Evolutionary conservation across 2,113 vertebrate species (phyloP), one percentile per base, ranked within the genome.

Genomic region (Haemorhous mexicanus): DNA sequence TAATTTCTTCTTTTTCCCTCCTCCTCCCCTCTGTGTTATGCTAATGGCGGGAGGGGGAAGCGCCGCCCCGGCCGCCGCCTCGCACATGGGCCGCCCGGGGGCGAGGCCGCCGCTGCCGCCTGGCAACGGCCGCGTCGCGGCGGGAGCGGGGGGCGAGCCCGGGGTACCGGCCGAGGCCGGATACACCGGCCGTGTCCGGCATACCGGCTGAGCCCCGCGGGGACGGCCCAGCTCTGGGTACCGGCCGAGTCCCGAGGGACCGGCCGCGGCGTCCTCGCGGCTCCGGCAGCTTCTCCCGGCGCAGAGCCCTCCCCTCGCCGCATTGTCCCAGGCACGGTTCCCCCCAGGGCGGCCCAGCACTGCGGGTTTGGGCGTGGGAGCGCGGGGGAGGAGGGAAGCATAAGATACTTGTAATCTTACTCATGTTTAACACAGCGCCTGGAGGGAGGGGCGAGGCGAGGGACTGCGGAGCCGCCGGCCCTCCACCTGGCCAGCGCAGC

Each of bases 11-110:
- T 44, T 11, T 49, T 50, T 44, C 16, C 5, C 14, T 37, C n/a
- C 83, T 49, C 64, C 37, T 62, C 35, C 43, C 10, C 18, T 72
- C 49, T 53, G 30, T 76, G 74, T 70, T 56, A 49, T 39, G 81
- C 58, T 72, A 44, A 64, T 69, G 27, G 64, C n/a, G 77, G 58
- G 66, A 58, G 87, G 88, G 88, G 46, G 55, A 76, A 66, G 82
- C 80, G 58, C 80, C 84, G 75, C 74, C 78, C 74, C 76, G 76
- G 82, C 87, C 66, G 59, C 77, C 86, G 73, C 94, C 87, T 90
- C 89, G 62, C 89, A 89, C 85, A 61, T 75, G 94, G 85, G 63
- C 84, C 76, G 50, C 69, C 58, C 67, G 49, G 84, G 68, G 84
- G 79, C 35, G 92, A 91, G 78, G 73, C 78, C 58, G 75, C 63